phyloP scores from a whole-genome alignment of 2,113 vertebrate species.

The Hippocampus zosterae region DNA sequence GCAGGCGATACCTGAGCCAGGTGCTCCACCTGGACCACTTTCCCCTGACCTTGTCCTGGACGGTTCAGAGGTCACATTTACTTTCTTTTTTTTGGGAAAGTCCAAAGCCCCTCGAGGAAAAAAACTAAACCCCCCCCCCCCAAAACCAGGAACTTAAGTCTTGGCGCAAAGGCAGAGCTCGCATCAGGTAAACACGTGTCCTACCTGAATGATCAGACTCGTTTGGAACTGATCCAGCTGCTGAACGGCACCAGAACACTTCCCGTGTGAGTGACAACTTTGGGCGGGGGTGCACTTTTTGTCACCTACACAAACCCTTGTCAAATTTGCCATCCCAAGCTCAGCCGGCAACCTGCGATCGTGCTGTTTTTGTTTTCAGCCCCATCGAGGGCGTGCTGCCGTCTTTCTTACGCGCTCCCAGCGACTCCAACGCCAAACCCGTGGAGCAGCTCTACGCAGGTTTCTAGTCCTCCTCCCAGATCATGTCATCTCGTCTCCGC shows the following conservation, averaged over 20 bases:
- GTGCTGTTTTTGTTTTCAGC: conserved; percentile 63
- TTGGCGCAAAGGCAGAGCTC: conserved; percentile 87
- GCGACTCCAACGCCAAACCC: conserved; percentile 83
- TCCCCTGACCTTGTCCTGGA: conserved; percentile 88
- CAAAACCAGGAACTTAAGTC: conserved; percentile 76
- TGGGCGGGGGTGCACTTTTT: background rate
- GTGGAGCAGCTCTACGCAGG: conserved; percentile 79
- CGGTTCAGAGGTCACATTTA: conserved; percentile 78
- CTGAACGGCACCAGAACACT: conserved; percentile 46
- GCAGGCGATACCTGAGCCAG: conserved; percentile 81
- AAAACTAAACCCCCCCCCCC: background rate
- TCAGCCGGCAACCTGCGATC: no score
- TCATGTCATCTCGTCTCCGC: no score
- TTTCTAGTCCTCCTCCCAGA: conserved; percentile 29
- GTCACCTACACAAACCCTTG: background rate
- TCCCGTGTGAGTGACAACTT: conserved; percentile 78
- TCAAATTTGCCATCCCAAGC: background rate
- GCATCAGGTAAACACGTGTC: conserved; percentile 80
- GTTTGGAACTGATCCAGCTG: conserved; percentile 65
- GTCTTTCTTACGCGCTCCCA: conserved; percentile 87
- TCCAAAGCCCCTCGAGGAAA: no score
- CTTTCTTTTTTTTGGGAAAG: background rate
- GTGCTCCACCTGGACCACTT: conserved; percentile 70
- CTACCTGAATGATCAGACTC: conserved; percentile 58
- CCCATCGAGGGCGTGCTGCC: conserved; percentile 78